Evolutionary conservation across 2,113 vertebrate species (phyloP).

Genomic region (Poecilia latipinna): DNA sequence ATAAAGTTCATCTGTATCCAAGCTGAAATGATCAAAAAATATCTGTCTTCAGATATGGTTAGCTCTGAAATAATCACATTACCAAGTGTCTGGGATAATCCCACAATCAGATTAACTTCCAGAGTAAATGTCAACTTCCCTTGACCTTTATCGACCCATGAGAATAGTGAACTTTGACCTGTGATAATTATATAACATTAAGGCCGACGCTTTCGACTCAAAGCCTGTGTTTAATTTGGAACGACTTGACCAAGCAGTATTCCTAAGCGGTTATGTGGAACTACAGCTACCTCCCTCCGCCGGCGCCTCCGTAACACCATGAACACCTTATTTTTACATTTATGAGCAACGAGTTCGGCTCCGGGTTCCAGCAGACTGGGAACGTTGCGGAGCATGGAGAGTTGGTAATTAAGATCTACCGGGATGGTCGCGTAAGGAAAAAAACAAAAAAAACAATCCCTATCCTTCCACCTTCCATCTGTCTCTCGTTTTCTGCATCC

Average conservation of each 20-base stretch:
- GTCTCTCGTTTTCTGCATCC: constrained; percentile 36
- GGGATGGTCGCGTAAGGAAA: constrained; percentile 18
- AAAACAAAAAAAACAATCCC: constrained; percentile 14
- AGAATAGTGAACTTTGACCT: background rate
- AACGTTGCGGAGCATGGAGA: constrained; percentile 52
- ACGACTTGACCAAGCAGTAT: constrained; percentile 53
- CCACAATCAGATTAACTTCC: background rate
- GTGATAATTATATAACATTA: background rate
- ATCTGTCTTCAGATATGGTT: too few species aligned
- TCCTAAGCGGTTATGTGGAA: constrained; percentile 61
- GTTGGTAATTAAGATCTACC: constrained; percentile 59
- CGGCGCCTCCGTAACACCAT: constrained; percentile 55
- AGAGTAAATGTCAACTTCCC: constrained; percentile 25
- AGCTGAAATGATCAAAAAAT: too few species aligned
- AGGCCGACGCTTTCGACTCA: constrained; percentile 49
- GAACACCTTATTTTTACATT: constrained; percentile 71
- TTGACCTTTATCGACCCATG: constrained; percentile 11
- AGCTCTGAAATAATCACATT: too few species aligned
- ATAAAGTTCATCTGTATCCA: background rate
- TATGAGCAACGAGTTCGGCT: constrained; percentile 58
- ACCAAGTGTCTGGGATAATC: background rate
- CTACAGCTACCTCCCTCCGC: constrained; percentile 66
- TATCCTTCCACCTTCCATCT: constrained; percentile 38
- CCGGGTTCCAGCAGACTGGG: constrained; percentile 30
- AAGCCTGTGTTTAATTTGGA: constrained; percentile 46